A percentile compares a stretch with the other conserved stretches of the same genome.
Conservation (phyloP, 2,888 invertebrate species). For the Sminthurides aquaticus region DNA sequence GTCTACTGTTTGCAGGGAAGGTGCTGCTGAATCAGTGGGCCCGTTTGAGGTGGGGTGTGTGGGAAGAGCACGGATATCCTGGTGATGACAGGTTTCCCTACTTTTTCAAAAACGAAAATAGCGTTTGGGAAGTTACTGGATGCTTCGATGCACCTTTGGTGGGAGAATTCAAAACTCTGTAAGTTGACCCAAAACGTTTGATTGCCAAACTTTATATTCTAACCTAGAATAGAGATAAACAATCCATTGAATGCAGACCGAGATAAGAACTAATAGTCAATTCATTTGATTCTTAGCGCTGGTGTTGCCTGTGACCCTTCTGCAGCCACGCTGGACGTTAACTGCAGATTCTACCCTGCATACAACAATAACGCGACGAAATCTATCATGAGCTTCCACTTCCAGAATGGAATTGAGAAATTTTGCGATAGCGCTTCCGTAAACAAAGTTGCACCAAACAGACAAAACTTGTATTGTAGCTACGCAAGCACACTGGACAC, state of each 20-base stretch:
- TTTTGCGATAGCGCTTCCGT: conserved; percentile 15
- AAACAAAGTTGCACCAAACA: conserved; percentile 10
- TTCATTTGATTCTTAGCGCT: neutral
- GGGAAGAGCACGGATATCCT: conserved; percentile 38
- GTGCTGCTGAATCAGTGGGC: conserved; percentile 32
- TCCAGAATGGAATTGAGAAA: conserved; percentile 1
- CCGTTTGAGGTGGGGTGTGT: conserved; percentile 33
- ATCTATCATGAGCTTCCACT: conserved; percentile 19
- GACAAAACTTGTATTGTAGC: conserved; percentile 21
- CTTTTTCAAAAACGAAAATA: conserved; percentile 22
- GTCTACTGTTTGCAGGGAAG: conserved; percentile 27
- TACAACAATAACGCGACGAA: conserved; percentile 5
- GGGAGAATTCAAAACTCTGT: conserved; percentile 16
- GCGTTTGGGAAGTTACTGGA: conserved; percentile 27
- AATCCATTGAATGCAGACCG: neutral
- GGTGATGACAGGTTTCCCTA: conserved; percentile 34
- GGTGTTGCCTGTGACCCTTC: neutral
- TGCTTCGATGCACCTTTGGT: conserved; percentile 9
- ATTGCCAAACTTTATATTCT: neutral
- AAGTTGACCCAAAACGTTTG: conserved; percentile 6
- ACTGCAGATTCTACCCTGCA: conserved; percentile 9
- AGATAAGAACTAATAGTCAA: neutral
- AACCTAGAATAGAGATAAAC: neutral
- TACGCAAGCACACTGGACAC: conserved; percentile 10
- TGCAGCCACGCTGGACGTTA: neutral